A percentile compares a stretch with the other conserved stretches of the same genome.
These are phyloP conservation scores for Pungitius pungitius DNA, from an alignment of 2,113 vertebrate species.

Conservation along the genomic window DNA sequence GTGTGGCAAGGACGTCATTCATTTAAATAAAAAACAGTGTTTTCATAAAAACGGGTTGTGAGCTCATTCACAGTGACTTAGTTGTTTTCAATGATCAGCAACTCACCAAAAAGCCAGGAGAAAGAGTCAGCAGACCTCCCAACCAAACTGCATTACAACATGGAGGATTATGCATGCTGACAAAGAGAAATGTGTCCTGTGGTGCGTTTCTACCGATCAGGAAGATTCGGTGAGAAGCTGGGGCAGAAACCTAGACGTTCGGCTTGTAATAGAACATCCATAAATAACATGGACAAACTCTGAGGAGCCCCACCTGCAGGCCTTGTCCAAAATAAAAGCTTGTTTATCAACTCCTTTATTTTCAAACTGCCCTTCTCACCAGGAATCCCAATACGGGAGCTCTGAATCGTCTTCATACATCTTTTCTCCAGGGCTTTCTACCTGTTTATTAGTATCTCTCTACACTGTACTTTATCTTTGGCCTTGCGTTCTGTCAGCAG, in stretches of 20 bases:
- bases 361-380: slow-evolving; percentile 56
- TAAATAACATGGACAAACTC: slow-evolving; percentile 76
- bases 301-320: slow-evolving; percentile 58
- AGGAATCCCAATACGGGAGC: slow-evolving; percentile 50
- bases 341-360: slow-evolving; percentile 73
- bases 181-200: slow-evolving; percentile 51
- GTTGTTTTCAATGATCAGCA: slow-evolving; percentile 23
- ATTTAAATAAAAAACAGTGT: background rate
- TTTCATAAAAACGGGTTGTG: background rate
- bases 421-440: slow-evolving; percentile 34
- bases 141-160: slow-evolving; percentile 21
- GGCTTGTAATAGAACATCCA: slow-evolving; percentile 62
- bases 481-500: slow-evolving; percentile 29
- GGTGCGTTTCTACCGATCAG: slow-evolving; percentile 33
- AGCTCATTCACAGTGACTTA: slow-evolving; percentile 11
- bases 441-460: slow-evolving; percentile 20
- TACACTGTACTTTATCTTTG: slow-evolving; percentile 13
- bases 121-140: slow-evolving; percentile 10
- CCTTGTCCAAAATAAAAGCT: slow-evolving; percentile 73
- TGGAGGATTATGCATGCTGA: slow-evolving; percentile 33
- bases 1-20: background rate
- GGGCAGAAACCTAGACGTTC: slow-evolving; percentile 60
- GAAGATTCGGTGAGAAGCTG: slow-evolving; percentile 58
- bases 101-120: slow-evolving; percentile 6
- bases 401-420: slow-evolving; percentile 31